Conservation (phyloP, 2,888 invertebrate species). For the Trichopoda pennipes region DNA sequence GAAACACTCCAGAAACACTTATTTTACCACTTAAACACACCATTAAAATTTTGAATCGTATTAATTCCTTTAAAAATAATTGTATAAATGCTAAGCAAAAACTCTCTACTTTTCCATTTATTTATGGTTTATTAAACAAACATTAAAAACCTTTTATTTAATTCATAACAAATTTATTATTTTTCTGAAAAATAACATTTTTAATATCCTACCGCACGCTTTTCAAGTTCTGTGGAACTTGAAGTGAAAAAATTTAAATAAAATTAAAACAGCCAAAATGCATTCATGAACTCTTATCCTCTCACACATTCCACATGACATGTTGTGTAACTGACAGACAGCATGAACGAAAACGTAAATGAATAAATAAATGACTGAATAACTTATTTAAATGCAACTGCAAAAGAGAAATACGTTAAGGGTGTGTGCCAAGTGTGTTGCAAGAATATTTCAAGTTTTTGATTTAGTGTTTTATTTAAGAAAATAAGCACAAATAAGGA, state of each 20-base stretch:
- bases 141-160: constrained; percentile 6
- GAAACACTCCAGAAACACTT: too few relatives aligned
- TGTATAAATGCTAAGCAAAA: too few relatives aligned
- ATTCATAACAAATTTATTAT: constrained; percentile 8
- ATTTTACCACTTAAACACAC: too few relatives aligned
- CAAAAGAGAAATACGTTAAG: constrained; percentile 19
- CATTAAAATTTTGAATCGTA: too few relatives aligned
- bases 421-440: background rate
- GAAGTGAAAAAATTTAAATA: background rate
- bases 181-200: constrained; percentile 17
- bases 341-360: constrained; percentile 4
- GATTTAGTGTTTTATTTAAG: constrained; percentile 13
- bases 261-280: background rate
- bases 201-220: constrained; percentile 30
- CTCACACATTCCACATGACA: background rate
- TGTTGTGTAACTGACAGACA: constrained; percentile 30
- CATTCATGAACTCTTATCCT: background rate
- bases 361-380: constrained; percentile 28
- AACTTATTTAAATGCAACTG: constrained; percentile 41
- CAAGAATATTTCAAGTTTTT: background rate
- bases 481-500: constrained; percentile 11
- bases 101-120: background rate
- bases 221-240: constrained; percentile 40
- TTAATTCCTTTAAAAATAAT: too few relatives aligned
- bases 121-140: constrained; percentile 35